These are phyloP conservation scores for Brenthis daphne DNA, from an alignment of 2,888 invertebrate species.

Conservation along the genomic window DNA sequence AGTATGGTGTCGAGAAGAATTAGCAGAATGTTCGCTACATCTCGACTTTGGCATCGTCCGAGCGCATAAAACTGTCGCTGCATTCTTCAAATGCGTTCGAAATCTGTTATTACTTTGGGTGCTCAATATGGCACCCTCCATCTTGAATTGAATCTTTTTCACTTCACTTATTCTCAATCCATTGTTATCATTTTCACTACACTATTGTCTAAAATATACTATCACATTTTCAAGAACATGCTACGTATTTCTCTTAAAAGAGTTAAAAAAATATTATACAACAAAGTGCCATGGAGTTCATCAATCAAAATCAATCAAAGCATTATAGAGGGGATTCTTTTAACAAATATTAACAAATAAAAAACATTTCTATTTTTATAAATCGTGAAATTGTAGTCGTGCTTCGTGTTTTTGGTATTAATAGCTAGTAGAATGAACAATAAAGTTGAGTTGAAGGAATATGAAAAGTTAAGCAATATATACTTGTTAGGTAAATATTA, in stretches of 20 bases:
- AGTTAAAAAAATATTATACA: no score
- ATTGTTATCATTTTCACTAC: conserved; percentile 50
- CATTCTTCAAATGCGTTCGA: conserved; percentile 73
- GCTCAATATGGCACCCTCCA: conserved; percentile 80
- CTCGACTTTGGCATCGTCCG: conserved; percentile 76
- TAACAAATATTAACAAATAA: no score
- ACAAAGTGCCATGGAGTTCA: no score
- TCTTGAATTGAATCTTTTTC: conserved; percentile 48
- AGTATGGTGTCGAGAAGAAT: conserved; percentile 68
- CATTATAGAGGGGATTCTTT: no score
- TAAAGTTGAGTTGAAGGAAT: neutral
- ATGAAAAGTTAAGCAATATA: no score
- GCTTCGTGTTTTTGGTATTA: conserved; percentile 1
- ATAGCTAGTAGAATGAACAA: neutral
- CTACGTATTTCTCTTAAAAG: neutral
- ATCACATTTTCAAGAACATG: conserved; percentile 18
- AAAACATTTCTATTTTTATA: neutral
- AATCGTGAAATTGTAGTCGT: conserved; percentile 10
- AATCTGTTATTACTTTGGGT: conserved; percentile 75
- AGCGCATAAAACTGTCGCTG: conserved; percentile 73
- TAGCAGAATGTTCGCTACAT: conserved; percentile 60
- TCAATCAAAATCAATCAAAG: no score
- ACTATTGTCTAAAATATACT: conserved; percentile 31
- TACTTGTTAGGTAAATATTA: no score
- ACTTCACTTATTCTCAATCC: conserved; percentile 62